Evolutionary conservation across 1,140 invertebrate species (phyloP), one percentile per base, ranked within the genome.

Genomic region (Eueides isabella): DNA sequence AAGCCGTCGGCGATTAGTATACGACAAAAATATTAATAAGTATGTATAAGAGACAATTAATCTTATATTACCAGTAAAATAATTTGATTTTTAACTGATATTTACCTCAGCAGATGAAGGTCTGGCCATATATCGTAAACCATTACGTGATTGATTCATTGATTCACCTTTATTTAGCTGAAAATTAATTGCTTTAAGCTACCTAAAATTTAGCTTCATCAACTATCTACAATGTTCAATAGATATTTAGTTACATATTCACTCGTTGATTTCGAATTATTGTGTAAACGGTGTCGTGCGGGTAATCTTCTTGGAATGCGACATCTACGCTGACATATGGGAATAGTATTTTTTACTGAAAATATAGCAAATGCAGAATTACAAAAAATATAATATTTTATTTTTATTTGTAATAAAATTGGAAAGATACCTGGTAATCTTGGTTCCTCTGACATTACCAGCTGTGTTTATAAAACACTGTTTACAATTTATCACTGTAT

Each of bases 131-230:
- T 35, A 33, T 38, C 12, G 31, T 26, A 35, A 35, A 31, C 61
- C 16, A 31, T 63, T 29, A 31, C 61, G 61, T 29, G 61, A 63
- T 29, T 63, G 29, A 9, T 63, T 16, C 61, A 31, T 63, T 30
- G 28, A 29, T 14, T 63, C 61, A 63, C 33, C 33, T 16, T 66
- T 35, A n/a, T 66, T 66, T 66, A 41, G 33, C 64, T 66, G 35
- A 35, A 66, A 66, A 66, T 26, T 23, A 55, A 55, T 55, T 26
- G 26, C 0, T 19, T n/a, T n/a, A 44, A 44, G 2, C 7, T 44
- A 44, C 41, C 5, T 9, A 38, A 0, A 16, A 16, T 38, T 38
- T 38, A 38, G 4, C 1, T 38, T 4, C 16, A 38, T 38, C 35
- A 5, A 38, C 5, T 3, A 0, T 38, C 14, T 38, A 14, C 5